Conservation (phyloP, 2,888 invertebrate genomes). For the Leptinotarsa peninsularis region DNA sequence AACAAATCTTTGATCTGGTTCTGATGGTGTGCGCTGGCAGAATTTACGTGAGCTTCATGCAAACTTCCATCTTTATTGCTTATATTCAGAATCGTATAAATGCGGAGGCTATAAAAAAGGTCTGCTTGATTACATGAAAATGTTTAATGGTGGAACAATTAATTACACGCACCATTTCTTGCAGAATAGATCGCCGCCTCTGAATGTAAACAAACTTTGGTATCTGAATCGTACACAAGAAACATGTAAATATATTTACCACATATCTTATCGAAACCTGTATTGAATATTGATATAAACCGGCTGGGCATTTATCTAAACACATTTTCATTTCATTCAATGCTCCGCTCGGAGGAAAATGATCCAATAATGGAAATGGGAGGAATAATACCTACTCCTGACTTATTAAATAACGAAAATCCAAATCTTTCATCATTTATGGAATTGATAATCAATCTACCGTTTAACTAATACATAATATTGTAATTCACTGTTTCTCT, state of each 20-base stretch:
- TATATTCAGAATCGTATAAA: conserved; percentile 45
- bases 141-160: conserved; percentile 32
- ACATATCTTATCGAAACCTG: conserved; percentile 14
- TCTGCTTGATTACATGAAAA: conserved; percentile 43
- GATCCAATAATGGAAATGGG: not conserved
- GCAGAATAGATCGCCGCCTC: conserved; percentile 21
- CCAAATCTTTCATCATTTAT: too few species aligned
- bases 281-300: conserved; percentile 12
- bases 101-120: conserved; percentile 43
- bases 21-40: conserved; percentile 38
- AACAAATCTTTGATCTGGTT: conserved; percentile 48
- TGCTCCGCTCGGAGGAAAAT: not conserved
- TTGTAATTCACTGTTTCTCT: too few species aligned
- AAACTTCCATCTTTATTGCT: conserved; percentile 41
- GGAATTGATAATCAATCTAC: too few species aligned
- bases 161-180: conserved; percentile 33
- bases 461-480: too few species aligned
- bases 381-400: too few species aligned
- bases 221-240: not conserved
- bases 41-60: conserved; percentile 43
- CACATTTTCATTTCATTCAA: not conserved
- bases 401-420: too few species aligned
- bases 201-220: conserved; percentile 8
- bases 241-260: not conserved
- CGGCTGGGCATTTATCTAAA: not conserved